Percentiles rank a stretch among this genome's conserved stretches.
Conservation (phyloP, 1,140 invertebrate genomes). For the Papilio glaucus region DNA sequence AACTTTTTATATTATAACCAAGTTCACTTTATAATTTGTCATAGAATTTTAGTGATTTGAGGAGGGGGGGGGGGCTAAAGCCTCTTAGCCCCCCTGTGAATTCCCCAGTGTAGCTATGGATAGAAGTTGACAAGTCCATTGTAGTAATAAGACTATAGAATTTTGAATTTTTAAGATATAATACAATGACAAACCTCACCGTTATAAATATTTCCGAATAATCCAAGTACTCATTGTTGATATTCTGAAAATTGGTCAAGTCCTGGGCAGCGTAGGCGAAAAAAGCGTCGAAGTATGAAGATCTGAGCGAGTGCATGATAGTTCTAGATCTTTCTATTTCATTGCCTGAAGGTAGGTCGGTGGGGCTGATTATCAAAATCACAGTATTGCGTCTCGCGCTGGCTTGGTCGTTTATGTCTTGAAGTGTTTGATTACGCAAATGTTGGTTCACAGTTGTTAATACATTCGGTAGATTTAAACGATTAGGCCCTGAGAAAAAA, state of each 20-base stretch:
- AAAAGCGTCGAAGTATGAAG: conserved; percentile 73
- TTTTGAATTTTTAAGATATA: no score
- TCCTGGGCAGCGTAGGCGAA: conserved; percentile 72
- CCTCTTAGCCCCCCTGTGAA: no score
- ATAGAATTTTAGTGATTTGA: no score
- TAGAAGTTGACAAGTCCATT: no score
- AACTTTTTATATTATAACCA: no score
- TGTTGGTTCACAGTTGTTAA: conserved; percentile 68
- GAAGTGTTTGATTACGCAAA: conserved; percentile 62
- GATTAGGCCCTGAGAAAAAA: conserved; percentile 71
- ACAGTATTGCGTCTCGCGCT: conserved; percentile 70
- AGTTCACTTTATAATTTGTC: no score
- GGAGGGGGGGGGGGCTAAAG: no score
- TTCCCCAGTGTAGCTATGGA: no score
- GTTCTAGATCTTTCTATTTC: conserved; percentile 68
- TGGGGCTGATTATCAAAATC: conserved; percentile 73
- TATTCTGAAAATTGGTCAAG: conserved; percentile 64
- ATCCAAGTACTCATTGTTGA: conserved; percentile 73
- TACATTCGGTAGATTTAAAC: conserved; percentile 73
- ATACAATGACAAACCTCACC: conserved; percentile 46
- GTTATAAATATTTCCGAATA: conserved; percentile 75
- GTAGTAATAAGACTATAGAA: no score
- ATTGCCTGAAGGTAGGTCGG: conserved; percentile 60
- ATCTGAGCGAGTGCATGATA: conserved; percentile 68
- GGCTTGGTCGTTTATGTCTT: conserved; percentile 51